A percentile compares a stretch with the other conserved stretches of the same genome.
These are phyloP conservation scores for Arctopsyche grandis DNA, from an alignment of 1,140 invertebrate genomes.

Conservation along the genomic window DNA sequence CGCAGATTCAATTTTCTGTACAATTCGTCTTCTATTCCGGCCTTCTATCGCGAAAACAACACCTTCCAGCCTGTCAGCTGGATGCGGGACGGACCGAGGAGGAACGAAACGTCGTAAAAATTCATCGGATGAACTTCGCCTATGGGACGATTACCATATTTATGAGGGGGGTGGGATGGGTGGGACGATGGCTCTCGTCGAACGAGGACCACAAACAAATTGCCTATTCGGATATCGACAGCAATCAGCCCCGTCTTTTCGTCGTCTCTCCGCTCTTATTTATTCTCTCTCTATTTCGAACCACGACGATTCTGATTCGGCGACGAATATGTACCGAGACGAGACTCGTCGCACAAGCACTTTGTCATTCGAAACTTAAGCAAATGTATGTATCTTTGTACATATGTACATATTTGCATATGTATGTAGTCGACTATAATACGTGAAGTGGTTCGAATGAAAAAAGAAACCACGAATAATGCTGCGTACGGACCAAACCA, in stretches of 20 bases:
- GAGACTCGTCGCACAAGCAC: no score
- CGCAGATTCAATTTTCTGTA: slow-evolving; percentile 27
- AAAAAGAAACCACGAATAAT: no score
- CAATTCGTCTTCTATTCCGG: slow-evolving; percentile 3
- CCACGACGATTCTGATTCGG: no score
- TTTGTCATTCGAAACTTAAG: no score
- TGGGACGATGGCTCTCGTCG: neutral
- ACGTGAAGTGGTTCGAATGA: no score
- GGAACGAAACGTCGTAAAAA: slow-evolving; percentile 18
- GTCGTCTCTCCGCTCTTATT: neutral
- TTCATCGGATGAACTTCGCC: slow-evolving; percentile 26
- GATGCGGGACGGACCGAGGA: neutral
- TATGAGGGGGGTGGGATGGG: neutral
- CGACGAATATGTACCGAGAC: no score
- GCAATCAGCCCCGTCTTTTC: neutral
- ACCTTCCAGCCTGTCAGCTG: neutral
- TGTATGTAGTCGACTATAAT: no score
- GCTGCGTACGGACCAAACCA: no score
- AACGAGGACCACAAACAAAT: slow-evolving; percentile 1
- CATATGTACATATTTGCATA: no score
- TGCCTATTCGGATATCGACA: slow-evolving; percentile 11
- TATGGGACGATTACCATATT: slow-evolving; percentile 16
- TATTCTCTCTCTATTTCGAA: neutral
- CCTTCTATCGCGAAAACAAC: neutral
- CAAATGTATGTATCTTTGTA: no score